Evolutionary conservation across 1,140 invertebrate species (phyloP).

Genomic region (Diorhabda carinulata): DNA sequence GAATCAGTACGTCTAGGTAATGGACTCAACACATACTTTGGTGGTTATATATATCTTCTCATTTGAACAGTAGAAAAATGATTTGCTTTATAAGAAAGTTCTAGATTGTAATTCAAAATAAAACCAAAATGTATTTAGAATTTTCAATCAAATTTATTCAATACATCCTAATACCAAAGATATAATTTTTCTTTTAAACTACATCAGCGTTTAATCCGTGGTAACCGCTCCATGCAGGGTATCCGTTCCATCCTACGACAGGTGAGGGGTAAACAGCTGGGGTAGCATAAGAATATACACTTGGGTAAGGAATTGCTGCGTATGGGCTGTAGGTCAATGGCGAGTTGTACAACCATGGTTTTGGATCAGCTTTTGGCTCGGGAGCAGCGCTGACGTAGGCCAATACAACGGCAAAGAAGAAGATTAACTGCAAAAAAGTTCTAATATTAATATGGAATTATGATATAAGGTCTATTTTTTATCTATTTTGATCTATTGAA

Average conservation of each 20-base stretch:
- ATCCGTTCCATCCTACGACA: not conserved
- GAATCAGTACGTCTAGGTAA: too few species aligned
- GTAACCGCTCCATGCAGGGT: not conserved
- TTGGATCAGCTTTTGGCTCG: not conserved
- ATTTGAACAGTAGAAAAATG: too few species aligned
- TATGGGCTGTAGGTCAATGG: slow-evolving; percentile 15
- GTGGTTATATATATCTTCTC: too few species aligned
- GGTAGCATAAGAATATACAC: slow-evolving; percentile 18
- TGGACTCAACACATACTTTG: too few species aligned
- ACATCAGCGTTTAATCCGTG: too few species aligned
- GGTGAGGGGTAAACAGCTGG: slow-evolving; percentile 27
- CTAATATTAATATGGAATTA: not conserved
- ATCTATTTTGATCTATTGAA: too few species aligned
- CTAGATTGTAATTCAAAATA: too few species aligned
- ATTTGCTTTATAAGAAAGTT: too few species aligned
- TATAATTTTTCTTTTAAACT: too few species aligned
- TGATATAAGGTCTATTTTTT: not conserved
- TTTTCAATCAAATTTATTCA: too few species aligned
- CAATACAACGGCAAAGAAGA: not conserved
- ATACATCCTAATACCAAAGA: too few species aligned
- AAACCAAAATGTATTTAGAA: too few species aligned
- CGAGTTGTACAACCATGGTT: slow-evolving; percentile 22
- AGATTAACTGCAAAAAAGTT: not conserved
- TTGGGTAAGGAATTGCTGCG: slow-evolving; percentile 17
- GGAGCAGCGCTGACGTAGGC: not conserved